Conservation (phyloP, 2,888 invertebrate genomes). For the Nephrotoma appendiculata region DNA sequence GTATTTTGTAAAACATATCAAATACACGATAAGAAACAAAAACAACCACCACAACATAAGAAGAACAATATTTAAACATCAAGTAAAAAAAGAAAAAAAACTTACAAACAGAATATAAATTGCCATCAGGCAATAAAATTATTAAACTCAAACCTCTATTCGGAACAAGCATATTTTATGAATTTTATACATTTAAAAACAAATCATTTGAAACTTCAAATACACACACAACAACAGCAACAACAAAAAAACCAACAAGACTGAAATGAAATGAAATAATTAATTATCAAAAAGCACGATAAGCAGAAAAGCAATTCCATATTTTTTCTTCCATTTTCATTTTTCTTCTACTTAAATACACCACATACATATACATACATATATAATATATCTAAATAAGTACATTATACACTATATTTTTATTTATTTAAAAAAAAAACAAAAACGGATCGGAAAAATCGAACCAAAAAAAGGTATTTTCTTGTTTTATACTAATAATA, state of each 20-base stretch:
- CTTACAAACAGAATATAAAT: not conserved
- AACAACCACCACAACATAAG: not conserved
- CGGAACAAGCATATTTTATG: not conserved
- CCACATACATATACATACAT: no score
- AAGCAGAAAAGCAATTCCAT: not conserved
- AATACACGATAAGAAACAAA: not conserved
- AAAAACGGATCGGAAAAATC: not conserved
- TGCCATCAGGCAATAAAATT: not conserved
- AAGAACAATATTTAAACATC: not conserved
- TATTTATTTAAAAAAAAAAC: not conserved
- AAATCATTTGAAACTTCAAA: not conserved
- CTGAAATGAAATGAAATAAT: not conserved
- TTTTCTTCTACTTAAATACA: not conserved
- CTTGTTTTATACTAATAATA: not conserved
- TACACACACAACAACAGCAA: not conserved
- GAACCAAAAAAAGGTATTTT: not conserved
- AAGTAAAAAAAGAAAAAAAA: not conserved
- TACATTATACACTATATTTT: not conserved
- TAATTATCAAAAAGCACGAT: not conserved
- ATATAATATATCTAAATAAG: no score
- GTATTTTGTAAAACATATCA: not conserved
- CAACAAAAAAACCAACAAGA: not conserved
- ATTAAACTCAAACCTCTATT: not conserved
- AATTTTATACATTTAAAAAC: not conserved
- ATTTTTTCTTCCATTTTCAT: not conserved